phyloP scores from a whole-genome alignment of 2,888 invertebrate species.

The Diogma glabrata region DNA sequence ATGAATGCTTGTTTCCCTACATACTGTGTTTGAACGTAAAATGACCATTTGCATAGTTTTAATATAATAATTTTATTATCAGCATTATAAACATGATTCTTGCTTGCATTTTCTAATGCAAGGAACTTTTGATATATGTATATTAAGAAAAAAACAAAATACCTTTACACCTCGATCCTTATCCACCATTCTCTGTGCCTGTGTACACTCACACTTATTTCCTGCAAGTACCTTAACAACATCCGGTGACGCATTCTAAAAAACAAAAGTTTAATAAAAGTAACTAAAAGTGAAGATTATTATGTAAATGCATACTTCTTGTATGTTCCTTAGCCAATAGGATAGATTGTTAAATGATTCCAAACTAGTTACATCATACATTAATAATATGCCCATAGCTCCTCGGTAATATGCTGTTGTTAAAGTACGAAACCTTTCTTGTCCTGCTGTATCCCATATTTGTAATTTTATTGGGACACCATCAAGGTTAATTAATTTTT shows the following conservation, averaged over 20 bases:
- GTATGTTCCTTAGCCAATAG: conserved; percentile 83
- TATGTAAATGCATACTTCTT: conserved; percentile 70
- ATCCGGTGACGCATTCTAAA: conserved; percentile 74
- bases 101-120: too few relatives aligned
- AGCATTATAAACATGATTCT: too few relatives aligned
- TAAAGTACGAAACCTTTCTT: conserved; percentile 49
- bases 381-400: conserved; percentile 81
- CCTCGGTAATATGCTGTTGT: conserved; percentile 83
- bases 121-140: neutral
- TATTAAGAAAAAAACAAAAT: conserved; percentile 18
- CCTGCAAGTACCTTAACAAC: conserved; percentile 77
- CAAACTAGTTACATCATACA: conserved; percentile 82
- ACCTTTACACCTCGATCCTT: conserved; percentile 73
- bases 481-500: conserved; percentile 77
- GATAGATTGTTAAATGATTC: conserved; percentile 84
- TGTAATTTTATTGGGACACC: conserved; percentile 65
- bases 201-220: conserved; percentile 71
- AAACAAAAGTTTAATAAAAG: conserved; percentile 13
- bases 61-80: too few relatives aligned
- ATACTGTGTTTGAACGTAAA: too few relatives aligned
- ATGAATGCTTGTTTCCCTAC: too few relatives aligned
- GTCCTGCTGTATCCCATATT: conserved; percentile 76
- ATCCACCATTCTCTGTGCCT: conserved; percentile 63
- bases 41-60: too few relatives aligned
- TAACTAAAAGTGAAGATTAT: neutral